Evolutionary conservation across 92 coral and sea anemone genomes (phyloP).

Genomic region (Palythoa heliodiscus): DNA sequence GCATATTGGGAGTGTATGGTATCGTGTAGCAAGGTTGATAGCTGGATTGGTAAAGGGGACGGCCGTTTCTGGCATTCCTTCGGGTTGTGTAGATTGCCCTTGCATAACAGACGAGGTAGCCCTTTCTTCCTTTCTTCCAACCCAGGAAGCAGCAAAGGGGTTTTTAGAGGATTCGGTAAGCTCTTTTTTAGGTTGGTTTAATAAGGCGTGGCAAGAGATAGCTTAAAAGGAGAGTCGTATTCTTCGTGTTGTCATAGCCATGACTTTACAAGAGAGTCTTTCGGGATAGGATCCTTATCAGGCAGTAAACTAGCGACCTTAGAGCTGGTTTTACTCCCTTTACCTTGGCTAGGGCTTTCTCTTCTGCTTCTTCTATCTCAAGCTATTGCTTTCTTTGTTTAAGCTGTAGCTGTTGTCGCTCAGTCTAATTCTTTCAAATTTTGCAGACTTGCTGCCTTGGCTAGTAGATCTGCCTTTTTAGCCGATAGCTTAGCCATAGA

Average conservation of each 20-base stretch:
- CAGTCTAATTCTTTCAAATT: conserved; percentile 16
- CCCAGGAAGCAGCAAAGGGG: too few relatives aligned
- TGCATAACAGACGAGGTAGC: too few relatives aligned
- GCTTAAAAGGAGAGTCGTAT: not conserved
- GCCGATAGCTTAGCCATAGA: conserved; percentile 48
- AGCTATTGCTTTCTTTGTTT: conserved; percentile 19
- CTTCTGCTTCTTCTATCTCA: conserved; percentile 29
- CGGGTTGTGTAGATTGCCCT: too few relatives aligned
- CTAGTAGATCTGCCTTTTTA: conserved; percentile 30
- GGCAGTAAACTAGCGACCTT: not conserved
- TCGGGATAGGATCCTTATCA: too few relatives aligned
- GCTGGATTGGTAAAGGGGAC: too few relatives aligned
- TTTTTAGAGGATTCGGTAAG: too few relatives aligned
- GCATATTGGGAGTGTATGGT: too few relatives aligned
- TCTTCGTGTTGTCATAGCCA: not conserved
- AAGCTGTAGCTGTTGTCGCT: conserved; percentile 33
- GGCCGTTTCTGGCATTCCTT: too few relatives aligned
- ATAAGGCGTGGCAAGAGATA: too few relatives aligned
- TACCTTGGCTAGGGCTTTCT: not conserved
- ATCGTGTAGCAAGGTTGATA: too few relatives aligned
- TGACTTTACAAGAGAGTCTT: not conserved
- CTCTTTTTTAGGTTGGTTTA: too few relatives aligned
- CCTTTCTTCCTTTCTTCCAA: too few relatives aligned
- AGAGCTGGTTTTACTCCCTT: conserved; percentile 1
- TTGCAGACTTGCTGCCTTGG: conserved; percentile 16